A percentile compares a stretch with the other conserved stretches of the same genome.
Evolutionary conservation across 2,113 vertebrate genomes (phyloP).

Genomic region (Paedocypris sp.): DNA sequence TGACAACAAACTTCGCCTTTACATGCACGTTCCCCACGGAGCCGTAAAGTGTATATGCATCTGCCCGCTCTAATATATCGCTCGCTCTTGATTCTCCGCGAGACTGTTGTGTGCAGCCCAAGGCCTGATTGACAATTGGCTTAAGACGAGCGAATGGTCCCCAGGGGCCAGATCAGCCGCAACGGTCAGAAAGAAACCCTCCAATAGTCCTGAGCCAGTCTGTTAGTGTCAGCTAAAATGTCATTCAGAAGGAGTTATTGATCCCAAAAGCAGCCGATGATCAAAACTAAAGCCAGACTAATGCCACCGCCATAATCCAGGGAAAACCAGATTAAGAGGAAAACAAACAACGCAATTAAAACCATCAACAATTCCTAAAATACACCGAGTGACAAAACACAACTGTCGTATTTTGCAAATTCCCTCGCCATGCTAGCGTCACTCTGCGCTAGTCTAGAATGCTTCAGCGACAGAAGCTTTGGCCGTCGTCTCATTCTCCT

Average conservation of each 20-base stretch:
- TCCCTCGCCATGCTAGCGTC: too few species aligned
- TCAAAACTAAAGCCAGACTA: neutral
- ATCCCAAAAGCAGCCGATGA: constrained; percentile 17
- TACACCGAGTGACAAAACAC: too few species aligned
- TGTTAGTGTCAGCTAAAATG: constrained; percentile 11
- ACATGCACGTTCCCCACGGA: neutral
- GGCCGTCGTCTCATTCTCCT: too few species aligned
- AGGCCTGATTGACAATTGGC: constrained; percentile 31
- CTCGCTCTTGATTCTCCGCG: constrained; percentile 23
- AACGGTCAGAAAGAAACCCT: constrained; percentile 12
- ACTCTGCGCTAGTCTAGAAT: too few species aligned
- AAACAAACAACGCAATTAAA: neutral
- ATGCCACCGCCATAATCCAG: neutral
- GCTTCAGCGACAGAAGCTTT: too few species aligned
- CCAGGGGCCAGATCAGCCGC: constrained; percentile 11
- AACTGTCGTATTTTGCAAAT: too few species aligned
- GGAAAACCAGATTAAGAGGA: neutral
- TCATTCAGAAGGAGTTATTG: constrained; percentile 18
- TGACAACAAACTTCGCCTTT: neutral
- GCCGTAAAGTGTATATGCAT: constrained; percentile 9
- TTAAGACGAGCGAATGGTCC: constrained; percentile 19
- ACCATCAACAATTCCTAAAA: too few species aligned
- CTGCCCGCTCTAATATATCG: constrained; percentile 27
- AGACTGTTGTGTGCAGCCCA: constrained; percentile 16
- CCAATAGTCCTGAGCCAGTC: neutral